phyloP scores from a whole-genome alignment of 2,797 vertebrate species.

The Bradypodion pumilum region DNA sequence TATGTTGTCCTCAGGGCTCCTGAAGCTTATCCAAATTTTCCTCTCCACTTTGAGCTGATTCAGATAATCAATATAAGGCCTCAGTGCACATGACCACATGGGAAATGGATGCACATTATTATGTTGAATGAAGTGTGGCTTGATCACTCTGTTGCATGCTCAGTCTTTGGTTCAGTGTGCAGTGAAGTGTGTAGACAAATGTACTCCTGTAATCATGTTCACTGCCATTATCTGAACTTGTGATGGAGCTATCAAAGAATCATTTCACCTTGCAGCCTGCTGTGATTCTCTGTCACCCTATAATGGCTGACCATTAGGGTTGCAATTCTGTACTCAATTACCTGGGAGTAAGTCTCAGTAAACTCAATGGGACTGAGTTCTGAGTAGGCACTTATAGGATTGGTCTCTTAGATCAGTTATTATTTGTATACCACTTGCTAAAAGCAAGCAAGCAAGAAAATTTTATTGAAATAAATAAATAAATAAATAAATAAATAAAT shows the following conservation, averaged over 20 bases:
- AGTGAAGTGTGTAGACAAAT: slow-evolving; percentile 22
- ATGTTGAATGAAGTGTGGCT: slow-evolving; percentile 26
- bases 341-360: not conserved
- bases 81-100: slow-evolving; percentile 5
- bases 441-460: no score
- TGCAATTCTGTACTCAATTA: not conserved
- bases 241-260: slow-evolving; percentile 5
- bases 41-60: slow-evolving; percentile 3
- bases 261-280: slow-evolving; percentile 1
- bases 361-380: not conserved
- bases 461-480: no score
- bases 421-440: not conserved
- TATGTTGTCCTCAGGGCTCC: not conserved
- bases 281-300: not conserved
- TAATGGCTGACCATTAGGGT: not conserved
- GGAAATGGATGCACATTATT: slow-evolving; percentile 28
- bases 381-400: not conserved
- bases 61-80: slow-evolving; percentile 19
- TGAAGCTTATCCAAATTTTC: slow-evolving; percentile 3
- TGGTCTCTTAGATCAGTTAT: not conserved
- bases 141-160: slow-evolving; percentile 26
- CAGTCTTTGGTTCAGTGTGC: slow-evolving; percentile 14
- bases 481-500: no score
- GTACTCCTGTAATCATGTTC: not conserved
- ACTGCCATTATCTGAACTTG: not conserved